A percentile compares a stretch with the other conserved stretches of the same genome.
Conservation (phyloP, 2,113 vertebrate species). For the Atrichornis clamosus region DNA sequence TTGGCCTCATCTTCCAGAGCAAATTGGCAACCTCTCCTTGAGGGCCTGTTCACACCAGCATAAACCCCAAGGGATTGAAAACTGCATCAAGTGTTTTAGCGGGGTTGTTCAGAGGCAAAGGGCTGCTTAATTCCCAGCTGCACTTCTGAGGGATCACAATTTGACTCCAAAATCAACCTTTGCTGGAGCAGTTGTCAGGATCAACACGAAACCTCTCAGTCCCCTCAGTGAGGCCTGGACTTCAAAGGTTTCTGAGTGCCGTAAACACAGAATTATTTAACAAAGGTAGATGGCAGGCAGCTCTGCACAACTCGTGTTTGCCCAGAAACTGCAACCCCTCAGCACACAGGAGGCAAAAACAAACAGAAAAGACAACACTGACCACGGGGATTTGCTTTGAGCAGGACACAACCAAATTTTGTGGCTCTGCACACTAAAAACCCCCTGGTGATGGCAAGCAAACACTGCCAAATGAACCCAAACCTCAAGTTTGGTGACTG, state of each 20-base stretch:
- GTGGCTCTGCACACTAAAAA: background rate
- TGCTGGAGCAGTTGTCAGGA: background rate
- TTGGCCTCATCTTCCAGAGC: background rate
- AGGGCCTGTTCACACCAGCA: background rate
- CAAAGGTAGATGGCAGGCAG: background rate
- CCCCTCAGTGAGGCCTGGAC: background rate
- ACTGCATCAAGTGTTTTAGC: background rate
- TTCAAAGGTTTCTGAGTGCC: background rate
- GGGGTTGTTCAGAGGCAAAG: background rate
- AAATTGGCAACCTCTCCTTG: background rate
- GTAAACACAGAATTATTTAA: background rate
- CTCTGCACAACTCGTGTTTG: background rate
- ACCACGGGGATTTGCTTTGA: background rate
- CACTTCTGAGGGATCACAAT: background rate
- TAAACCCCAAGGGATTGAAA: background rate
- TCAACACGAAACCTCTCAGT: background rate
- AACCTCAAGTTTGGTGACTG: background rate
- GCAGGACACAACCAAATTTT: background rate
- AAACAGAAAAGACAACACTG: background rate
- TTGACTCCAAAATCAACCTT: background rate
- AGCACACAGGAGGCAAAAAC: background rate
- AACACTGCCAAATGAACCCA: background rate
- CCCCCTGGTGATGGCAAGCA: fast-evolving
- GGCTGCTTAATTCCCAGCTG: background rate
- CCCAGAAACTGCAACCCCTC: background rate